Evolutionary conservation across 2,113 vertebrate genomes (phyloP).

Genomic region (Apeltes quadracus): DNA sequence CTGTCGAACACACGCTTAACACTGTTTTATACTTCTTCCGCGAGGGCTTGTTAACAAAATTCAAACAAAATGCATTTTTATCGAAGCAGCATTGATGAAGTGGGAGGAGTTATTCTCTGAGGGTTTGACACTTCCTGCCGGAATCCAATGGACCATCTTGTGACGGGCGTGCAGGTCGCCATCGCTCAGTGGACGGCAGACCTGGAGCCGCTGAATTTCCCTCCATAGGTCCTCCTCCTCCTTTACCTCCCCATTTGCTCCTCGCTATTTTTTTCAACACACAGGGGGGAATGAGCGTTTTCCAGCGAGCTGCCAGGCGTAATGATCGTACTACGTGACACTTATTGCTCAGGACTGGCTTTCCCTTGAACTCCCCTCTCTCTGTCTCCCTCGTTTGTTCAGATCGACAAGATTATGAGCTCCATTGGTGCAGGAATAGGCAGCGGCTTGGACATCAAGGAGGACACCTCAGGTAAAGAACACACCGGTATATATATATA

Average conservation of each 20-base stretch:
- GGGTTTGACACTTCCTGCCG: too few relatives aligned
- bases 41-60: background rate
- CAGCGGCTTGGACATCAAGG: slow-evolving; percentile 85
- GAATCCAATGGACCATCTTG: background rate
- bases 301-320: slow-evolving; percentile 27
- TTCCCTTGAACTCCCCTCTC: slow-evolving; percentile 23
- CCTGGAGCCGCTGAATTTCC: slow-evolving; percentile 34
- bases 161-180: too few relatives aligned
- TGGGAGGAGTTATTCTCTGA: background rate
- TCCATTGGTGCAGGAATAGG: slow-evolving; percentile 94
- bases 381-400: slow-evolving; percentile 44
- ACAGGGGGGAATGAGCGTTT: slow-evolving; percentile 43
- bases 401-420: slow-evolving; percentile 99
- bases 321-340: slow-evolving; percentile 55
- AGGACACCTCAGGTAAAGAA: slow-evolving; percentile 84
- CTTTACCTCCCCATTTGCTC: slow-evolving; percentile 25
- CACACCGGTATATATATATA: background rate
- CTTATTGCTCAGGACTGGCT: slow-evolving; percentile 54
- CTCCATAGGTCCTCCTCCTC: slow-evolving; percentile 6
- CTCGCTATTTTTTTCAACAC: slow-evolving; percentile 30
- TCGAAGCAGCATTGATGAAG: background rate
- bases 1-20: background rate
- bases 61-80: too few relatives aligned
- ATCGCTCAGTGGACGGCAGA: too few relatives aligned
- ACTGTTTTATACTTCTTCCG: background rate